Evolutionary conservation across 2,888 invertebrate species (phyloP).

Genomic region (Papilio demoleus): DNA sequence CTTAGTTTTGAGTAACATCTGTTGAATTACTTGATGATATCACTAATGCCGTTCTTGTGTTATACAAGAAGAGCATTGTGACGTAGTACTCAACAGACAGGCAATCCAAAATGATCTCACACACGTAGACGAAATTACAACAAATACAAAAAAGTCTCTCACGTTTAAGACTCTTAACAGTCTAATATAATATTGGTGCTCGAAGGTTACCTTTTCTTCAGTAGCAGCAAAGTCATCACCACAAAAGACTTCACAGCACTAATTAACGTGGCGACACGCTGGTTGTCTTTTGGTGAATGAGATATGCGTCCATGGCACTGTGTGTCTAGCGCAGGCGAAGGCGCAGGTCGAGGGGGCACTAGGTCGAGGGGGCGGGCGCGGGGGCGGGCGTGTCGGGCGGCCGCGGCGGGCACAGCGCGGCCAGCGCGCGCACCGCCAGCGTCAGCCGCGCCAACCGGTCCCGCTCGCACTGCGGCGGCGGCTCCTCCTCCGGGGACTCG

Average conservation of each 20-base stretch:
- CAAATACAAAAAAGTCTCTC: too few relatives aligned
- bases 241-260: neutral
- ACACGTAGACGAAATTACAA: neutral
- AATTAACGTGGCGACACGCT: neutral
- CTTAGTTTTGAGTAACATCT: neutral
- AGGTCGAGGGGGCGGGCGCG: conserved; percentile 34
- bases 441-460: conserved; percentile 53
- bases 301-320: conserved; percentile 6
- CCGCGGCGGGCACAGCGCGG: conserved; percentile 46
- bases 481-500: conserved; percentile 48
- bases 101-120: neutral
- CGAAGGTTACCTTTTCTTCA: neutral
- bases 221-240: neutral
- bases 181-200: neutral
- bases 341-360: conserved; percentile 40
- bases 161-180: too few relatives aligned
- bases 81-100: neutral
- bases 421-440: conserved; percentile 55
- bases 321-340: conserved; percentile 7
- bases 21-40: neutral
- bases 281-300: neutral
- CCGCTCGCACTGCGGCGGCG: conserved; percentile 48
- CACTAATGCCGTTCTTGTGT: neutral
- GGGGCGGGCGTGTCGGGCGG: conserved; percentile 34
- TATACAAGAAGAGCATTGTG: neutral